Percentiles rank a stretch among this genome's conserved stretches.
Evolutionary conservation across 2,888 invertebrate species (phyloP).

Genomic region (Coelinius sp.): DNA sequence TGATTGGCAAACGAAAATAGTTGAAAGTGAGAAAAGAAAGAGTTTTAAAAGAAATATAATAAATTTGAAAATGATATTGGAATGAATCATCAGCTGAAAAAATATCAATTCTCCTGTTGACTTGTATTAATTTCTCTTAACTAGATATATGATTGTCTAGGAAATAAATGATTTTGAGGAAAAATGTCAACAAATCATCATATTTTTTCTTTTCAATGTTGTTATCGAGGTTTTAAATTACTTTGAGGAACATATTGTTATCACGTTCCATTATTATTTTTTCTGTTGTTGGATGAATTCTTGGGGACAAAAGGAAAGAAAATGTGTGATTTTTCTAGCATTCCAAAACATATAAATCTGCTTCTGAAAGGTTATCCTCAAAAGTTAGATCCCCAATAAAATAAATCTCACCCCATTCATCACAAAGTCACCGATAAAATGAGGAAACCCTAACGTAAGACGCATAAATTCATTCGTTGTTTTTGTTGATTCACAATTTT

Average conservation of each 20-base stretch:
- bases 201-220: too few species aligned
- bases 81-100: not conserved
- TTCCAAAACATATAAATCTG: too few species aligned
- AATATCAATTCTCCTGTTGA: not conserved
- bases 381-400: not conserved
- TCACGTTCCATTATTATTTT: too few species aligned
- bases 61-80: not conserved
- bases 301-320: too few species aligned
- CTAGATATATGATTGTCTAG: too few species aligned
- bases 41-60: not conserved
- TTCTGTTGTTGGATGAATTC: not conserved
- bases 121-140: too few species aligned
- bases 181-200: too few species aligned
- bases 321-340: not conserved
- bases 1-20: conserved; percentile 26
- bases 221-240: too few species aligned
- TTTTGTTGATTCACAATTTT: not conserved
- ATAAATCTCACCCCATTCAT: not conserved
- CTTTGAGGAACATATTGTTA: too few species aligned
- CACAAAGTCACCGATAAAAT: not conserved
- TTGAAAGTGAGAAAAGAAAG: not conserved
- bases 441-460: not conserved
- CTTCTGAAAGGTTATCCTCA: not conserved
- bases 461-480: not conserved
- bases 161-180: too few species aligned